Percentiles rank a stretch among this genome's conserved stretches.
phyloP scores from a whole-genome alignment of 2,888 invertebrate species.

The Sarcophaga rosellei region DNA sequence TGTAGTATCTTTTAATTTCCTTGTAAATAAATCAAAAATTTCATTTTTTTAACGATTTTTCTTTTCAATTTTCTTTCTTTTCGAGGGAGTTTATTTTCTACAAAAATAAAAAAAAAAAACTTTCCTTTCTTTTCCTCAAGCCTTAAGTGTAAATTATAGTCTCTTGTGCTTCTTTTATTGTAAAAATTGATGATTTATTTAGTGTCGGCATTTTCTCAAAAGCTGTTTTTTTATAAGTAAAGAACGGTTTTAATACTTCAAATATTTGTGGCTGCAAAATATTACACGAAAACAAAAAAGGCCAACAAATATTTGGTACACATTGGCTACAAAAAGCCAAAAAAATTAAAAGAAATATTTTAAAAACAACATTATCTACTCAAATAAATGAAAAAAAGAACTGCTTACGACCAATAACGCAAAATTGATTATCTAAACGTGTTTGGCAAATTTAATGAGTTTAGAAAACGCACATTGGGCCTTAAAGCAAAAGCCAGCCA shows the following conservation, averaged over 20 bases:
- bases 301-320: constrained; percentile 57
- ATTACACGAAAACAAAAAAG: constrained; percentile 46
- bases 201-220: constrained; percentile 60
- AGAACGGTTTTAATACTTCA: constrained; percentile 52
- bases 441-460: constrained; percentile 68
- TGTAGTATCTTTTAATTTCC: not conserved
- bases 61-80: not conserved
- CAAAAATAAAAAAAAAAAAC: not conserved
- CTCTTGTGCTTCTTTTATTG: not conserved
- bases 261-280: constrained; percentile 59
- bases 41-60: not conserved
- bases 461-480: constrained; percentile 64
- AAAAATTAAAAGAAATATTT: not conserved
- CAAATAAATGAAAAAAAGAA: constrained; percentile 2
- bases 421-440: constrained; percentile 68
- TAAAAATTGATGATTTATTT: constrained; percentile 29
- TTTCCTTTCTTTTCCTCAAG: not conserved
- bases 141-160: constrained; percentile 45
- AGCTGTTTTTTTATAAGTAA: constrained; percentile 2
- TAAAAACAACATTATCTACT: constrained; percentile 15
- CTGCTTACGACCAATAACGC: constrained; percentile 58
- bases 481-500: constrained; percentile 32
- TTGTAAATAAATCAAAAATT: not conserved
- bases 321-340: constrained; percentile 33
- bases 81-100: constrained; percentile 23